Base-by-base conservation (phyloP, 2,888 invertebrate genomes). In the Zaprionus lineosus region DNA sequence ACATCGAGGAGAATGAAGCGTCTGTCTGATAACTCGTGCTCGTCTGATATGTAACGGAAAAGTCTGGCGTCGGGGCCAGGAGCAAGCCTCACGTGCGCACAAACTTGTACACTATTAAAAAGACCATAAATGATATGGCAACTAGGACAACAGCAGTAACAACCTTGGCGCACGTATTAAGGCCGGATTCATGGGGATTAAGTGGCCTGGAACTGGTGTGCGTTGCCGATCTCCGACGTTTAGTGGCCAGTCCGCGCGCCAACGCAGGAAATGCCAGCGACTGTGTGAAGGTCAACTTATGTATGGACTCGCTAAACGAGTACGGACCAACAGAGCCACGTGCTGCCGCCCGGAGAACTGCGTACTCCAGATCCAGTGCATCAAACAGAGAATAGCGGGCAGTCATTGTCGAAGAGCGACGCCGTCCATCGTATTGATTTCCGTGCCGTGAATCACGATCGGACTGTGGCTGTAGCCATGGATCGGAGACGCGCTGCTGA, bases 1-100 rank as follows among this genome's bases (percentile, higher is more conserved):
- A 44, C 6, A 53, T 48, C 29, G 50, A 18, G 29, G 59, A 37
- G n/a, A 50, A 31, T 8, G 56, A 24, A 9, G 41, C 60, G 15
- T 71, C 83, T 47, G 62, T 31, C 56, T 86, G 75, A 57, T 84
- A 86, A 62, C 47, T 57, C 31, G 19, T 37, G 44, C 37, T 66
- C 73, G 67, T 87, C 74, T 88, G 88, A 87, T 89, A 89, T 86
- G 88, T 86, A 56, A 63, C 53, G 71, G 89, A 82, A 63, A 87
- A 87, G 50, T 89, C 89, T 73, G 90, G 87, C 87, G 93, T 86
- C 88, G 93, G 93, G 90, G 93, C 93, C 92, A 94, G 92, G 90
- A 94, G 93, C 91, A 94, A 93, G 64, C 94, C 94, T 94, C 94
- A 94, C 93, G 94, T 94, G 88, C 93, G 91, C 86, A 93, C 94